These are phyloP conservation scores for Euglossa dilemma DNA, from an alignment of 1,140 invertebrate genomes.

Conservation along the genomic window DNA sequence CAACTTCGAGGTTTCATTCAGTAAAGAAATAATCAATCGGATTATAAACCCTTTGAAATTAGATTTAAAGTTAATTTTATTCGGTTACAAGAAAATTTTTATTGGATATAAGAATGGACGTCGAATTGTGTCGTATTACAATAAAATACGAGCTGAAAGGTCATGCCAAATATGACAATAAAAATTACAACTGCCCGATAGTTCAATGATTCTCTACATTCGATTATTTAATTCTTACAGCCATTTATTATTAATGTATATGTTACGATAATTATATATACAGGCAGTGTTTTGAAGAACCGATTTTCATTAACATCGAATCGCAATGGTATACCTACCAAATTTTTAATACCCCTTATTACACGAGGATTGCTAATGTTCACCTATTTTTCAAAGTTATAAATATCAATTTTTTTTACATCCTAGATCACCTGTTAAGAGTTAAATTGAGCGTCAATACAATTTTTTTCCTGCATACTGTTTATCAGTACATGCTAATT, in stretches of 20 bases:
- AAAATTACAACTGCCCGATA: constrained; percentile 24
- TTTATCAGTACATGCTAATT: neutral
- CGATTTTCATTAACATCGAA: constrained; percentile 20
- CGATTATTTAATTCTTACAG: constrained; percentile 14
- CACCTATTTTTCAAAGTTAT: neutral
- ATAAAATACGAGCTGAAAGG: constrained; percentile 12
- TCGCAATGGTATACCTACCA: neutral
- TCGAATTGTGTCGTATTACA: constrained; percentile 28
- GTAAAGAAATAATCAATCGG: neutral
- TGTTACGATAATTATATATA: constrained; percentile 35
- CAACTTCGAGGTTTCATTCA: constrained; percentile 11
- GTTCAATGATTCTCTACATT: constrained; percentile 18
- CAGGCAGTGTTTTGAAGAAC: constrained; percentile 54
- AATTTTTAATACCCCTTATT: neutral
- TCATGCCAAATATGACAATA: neutral
- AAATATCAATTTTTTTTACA: neutral
- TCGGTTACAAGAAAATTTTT: constrained; percentile 38
- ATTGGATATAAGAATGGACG: constrained; percentile 36
- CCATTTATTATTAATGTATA: constrained; percentile 16
- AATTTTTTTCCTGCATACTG: neutral
- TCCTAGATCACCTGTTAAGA: neutral
- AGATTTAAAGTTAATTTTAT: constrained; percentile 43
- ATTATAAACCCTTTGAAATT: constrained; percentile 8
- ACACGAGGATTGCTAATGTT: neutral
- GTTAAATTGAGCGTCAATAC: constrained; percentile 40